Evolutionary conservation across 2,797 vertebrate species (phyloP), one percentile per base, ranked within the genome.

Genomic region (Sebastes goodei): DNA sequence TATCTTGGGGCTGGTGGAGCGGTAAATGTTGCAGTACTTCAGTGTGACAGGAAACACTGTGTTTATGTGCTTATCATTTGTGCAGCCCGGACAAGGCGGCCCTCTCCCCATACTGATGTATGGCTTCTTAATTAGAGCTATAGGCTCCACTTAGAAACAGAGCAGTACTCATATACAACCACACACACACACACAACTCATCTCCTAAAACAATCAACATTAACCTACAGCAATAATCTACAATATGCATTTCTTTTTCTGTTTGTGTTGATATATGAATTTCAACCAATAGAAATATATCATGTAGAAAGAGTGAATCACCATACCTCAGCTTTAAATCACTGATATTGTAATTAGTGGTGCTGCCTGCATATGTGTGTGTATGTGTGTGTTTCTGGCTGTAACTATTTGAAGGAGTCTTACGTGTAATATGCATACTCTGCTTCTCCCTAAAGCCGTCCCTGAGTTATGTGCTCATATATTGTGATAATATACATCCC

Each of bases 381-480:
- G 35, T 56, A 33, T 29, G 23, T 68, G 38, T 38, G 62, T 78
- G 61, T 76, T 64, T 74, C 55, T 71, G 35, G 25, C 30, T 30
- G 71, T 46, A 67, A 38, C 61, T 52, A 56, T 66, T 74, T 84
- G 35, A 75, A 76, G 53, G 20, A 52, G 17, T 74, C 21, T 49
- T 61, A 53, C 27, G 15, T 65, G 42, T 73, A 71, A 86, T 81
- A 74, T 82, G 76, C 23, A 4, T 71, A 78, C 38, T 78, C 9
- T 66, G 57, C 79, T 35, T 76, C 84, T 75, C 84, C 77, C 67
- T 81, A 72, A 89, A 85, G 63, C 71, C 81, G 55, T 61, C 69
- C 25, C 52, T 88, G 87, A 91, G 74, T 93, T 92, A 93, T 93
- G 87, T 60, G 72, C 86, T 90, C 65, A 80, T 91, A 90, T 88